Percentiles rank a stretch among this genome's conserved stretches.
These are phyloP conservation scores for Drosophila diplacantha DNA, from an alignment of 2,888 invertebrate genomes.

Conservation along the genomic window DNA sequence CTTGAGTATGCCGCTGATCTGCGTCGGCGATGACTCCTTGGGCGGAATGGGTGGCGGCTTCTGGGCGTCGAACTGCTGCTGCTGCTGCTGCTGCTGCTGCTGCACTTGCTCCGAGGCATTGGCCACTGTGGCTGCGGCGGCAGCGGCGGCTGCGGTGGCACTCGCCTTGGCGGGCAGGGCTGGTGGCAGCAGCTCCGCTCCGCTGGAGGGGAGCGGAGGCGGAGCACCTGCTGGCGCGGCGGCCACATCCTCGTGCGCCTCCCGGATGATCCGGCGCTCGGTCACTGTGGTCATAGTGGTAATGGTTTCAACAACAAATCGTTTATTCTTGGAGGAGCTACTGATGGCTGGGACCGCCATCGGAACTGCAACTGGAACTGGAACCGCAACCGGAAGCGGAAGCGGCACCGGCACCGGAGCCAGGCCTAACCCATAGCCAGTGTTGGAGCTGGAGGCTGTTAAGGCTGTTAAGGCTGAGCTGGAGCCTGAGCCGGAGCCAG, in stretches of 20 bases:
- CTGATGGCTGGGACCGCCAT: slow-evolving; percentile 41
- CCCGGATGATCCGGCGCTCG: slow-evolving; percentile 81
- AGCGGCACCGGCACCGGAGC: slow-evolving; percentile 5
- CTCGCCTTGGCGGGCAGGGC: slow-evolving; percentile 59
- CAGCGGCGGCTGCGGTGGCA: slow-evolving; percentile 47
- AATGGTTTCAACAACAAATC: slow-evolving; percentile 82
- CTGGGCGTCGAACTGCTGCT: slow-evolving; percentile 30
- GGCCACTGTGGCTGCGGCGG: slow-evolving; percentile 37
- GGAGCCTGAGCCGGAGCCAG: slow-evolving; percentile 8
- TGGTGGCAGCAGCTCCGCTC: slow-evolving; percentile 48
- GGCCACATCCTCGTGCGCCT: slow-evolving; percentile 73
- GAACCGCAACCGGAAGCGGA: too few relatives aligned
- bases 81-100: slow-evolving; percentile 11
- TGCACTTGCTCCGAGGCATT: slow-evolving; percentile 1
- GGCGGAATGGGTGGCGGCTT: slow-evolving; percentile 75
- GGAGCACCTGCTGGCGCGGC: slow-evolving; percentile 22
- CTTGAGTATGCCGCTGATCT: slow-evolving; percentile 86
- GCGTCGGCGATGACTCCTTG: slow-evolving; percentile 80
- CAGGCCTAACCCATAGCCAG: slow-evolving; percentile 17
- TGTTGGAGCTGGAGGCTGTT: slow-evolving; percentile 20
- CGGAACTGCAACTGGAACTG: background rate
- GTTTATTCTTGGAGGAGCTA: slow-evolving; percentile 74
- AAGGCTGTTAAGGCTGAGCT: background rate
- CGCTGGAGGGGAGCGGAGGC: background rate
- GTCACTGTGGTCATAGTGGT: slow-evolving; percentile 83